A percentile compares a stretch with the other conserved stretches of the same genome.
Evolutionary conservation across 2,797 vertebrate genomes (phyloP).

Genomic region (Hyperoplus lanceolatus): DNA sequence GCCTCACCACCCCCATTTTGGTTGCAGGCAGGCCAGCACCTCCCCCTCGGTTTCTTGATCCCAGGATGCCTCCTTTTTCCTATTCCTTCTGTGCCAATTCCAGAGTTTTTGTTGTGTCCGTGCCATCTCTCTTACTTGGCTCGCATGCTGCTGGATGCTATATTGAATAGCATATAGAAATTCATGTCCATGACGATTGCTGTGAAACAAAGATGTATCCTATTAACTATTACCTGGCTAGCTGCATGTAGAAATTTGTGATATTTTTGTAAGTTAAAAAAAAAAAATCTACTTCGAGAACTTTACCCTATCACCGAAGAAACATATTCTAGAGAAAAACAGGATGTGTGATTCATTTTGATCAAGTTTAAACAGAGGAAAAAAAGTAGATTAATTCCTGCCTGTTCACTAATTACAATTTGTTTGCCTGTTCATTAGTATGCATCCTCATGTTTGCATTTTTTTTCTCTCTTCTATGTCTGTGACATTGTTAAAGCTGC

Average conservation of each 20-base stretch:
- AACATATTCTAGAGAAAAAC: conserved; percentile 12
- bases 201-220: conserved; percentile 83
- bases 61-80: conserved; percentile 68
- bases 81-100: conserved; percentile 85
- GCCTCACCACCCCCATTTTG: conserved; percentile 84
- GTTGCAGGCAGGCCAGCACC: conserved; percentile 89
- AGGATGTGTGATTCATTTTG: conserved; percentile 31
- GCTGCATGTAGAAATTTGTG: conserved; percentile 56
- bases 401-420: conserved; percentile 79
- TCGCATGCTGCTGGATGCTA: conserved; percentile 87
- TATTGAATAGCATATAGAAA: conserved; percentile 87
- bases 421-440: conserved; percentile 82
- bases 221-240: conserved; percentile 60
- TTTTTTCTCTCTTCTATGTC: conserved; percentile 77
- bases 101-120: conserved; percentile 90
- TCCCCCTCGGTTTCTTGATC: conserved; percentile 86
- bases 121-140: conserved; percentile 89
- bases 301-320: conserved; percentile 44
- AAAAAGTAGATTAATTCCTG: conserved; percentile 67
- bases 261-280: conserved; percentile 41
- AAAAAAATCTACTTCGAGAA: conserved; percentile 40
- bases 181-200: conserved; percentile 92
- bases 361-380: conserved; percentile 34
- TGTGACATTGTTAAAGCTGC: conserved; percentile 87
- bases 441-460: conserved; percentile 82